Conservation (phyloP, 2,888 invertebrate species). For the Phrixothrix hirtus region DNA sequence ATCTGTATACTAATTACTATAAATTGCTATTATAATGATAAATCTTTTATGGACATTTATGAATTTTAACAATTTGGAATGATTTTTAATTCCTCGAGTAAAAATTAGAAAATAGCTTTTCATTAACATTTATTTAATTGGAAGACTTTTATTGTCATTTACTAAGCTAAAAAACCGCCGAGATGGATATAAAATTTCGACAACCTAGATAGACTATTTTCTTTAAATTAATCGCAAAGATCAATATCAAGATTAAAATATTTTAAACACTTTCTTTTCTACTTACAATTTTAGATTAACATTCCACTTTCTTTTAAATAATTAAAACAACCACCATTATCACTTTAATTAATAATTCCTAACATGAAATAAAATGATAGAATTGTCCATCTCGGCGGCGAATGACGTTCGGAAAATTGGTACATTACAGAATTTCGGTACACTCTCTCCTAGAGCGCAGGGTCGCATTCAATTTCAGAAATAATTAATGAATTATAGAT, state of each 20-base stretch:
- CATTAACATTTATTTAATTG: constrained; percentile 25
- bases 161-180: constrained; percentile 41
- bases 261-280: background rate
- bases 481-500: too few species aligned
- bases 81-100: constrained; percentile 19
- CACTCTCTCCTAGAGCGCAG: constrained; percentile 39
- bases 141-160: constrained; percentile 28
- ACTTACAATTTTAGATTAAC: constrained; percentile 1
- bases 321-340: constrained; percentile 23
- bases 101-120: too few species aligned
- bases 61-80: constrained; percentile 21
- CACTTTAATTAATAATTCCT: constrained; percentile 32
- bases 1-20: background rate
- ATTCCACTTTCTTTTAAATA: background rate
- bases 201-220: constrained; percentile 7
- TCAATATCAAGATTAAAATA: constrained; percentile 14
- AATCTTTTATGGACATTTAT: constrained; percentile 23
- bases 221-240: constrained; percentile 22
- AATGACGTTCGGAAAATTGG: constrained; percentile 46
- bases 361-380: constrained; percentile 43
- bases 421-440: constrained; percentile 48
- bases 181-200: constrained; percentile 41
- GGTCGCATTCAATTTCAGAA: constrained; percentile 26
- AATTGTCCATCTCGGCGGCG: constrained; percentile 52
- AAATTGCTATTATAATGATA: background rate